Evolutionary conservation across 2,797 vertebrate genomes (phyloP).

Genomic region (Anas bernieri): DNA sequence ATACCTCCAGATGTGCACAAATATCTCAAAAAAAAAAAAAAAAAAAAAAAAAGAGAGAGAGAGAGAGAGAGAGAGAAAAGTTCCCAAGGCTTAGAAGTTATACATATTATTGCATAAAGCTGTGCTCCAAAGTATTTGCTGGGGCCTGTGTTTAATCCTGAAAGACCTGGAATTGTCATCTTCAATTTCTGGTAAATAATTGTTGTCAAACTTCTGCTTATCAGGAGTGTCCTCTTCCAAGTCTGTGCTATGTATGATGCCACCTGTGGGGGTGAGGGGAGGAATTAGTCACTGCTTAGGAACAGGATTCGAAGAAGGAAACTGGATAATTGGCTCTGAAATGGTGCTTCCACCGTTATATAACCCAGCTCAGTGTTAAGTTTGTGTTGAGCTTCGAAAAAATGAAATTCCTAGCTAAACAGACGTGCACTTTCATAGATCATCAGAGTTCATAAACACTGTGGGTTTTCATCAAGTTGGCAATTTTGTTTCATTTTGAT

Average conservation of each 20-base stretch:
- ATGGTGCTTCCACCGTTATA: not conserved
- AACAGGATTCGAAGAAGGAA: not conserved
- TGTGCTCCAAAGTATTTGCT: not conserved
- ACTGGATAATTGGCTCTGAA: constrained; percentile 8
- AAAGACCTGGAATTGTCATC: not conserved
- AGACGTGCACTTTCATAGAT: not conserved
- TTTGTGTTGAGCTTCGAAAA: not conserved
- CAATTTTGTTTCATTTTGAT: constrained; percentile 44
- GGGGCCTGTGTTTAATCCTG: constrained; percentile 23
- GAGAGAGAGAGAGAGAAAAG: not conserved
- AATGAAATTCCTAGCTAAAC: constrained; percentile 34
- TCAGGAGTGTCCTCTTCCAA: not conserved
- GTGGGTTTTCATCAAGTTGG: not conserved
- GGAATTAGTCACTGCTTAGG: not conserved
- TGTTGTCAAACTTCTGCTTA: constrained; percentile 4
- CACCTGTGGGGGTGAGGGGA: fast-evolving
- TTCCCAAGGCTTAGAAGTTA: not conserved
- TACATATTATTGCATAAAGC: not conserved
- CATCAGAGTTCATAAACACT: not conserved
- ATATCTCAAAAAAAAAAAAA: not conserved
- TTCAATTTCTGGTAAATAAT: constrained; percentile 37
- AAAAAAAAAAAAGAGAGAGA: not conserved
- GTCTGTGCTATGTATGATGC: not conserved
- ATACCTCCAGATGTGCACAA: not conserved
- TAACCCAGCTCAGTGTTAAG: not conserved